Evolutionary conservation across 2,797 vertebrate genomes (phyloP), one percentile per base, ranked within the genome.

Genomic region (Ataeniobius toweri): DNA sequence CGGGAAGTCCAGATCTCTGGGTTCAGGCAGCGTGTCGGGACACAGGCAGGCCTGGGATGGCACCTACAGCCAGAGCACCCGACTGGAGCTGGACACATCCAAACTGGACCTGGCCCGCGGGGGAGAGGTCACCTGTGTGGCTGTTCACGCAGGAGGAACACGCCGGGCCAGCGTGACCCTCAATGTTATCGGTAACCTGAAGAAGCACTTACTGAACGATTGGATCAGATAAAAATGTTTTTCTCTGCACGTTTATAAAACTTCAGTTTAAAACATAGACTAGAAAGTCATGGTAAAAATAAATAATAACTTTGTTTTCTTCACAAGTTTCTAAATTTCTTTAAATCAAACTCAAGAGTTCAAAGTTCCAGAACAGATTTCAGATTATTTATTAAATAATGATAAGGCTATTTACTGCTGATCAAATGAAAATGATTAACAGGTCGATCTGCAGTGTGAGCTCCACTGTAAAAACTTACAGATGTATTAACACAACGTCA

Each of bases 21-120:
- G 71, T 36, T 82, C 87, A 18, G 92, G 88, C 68, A 95, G 95
- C 74, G 63, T 95, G 6, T 95, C 96, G 0, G 93, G 95, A 3
- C 94, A 96, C 91, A n/a, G 86, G 51, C 94, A 93, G 89, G 95
- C 95, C 6, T 88, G 92, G 0, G 95, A 97, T 0, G 96, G 96
- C 74, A 97, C 97, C 77, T 94, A 87, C 81, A 95, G 94, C 85
- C 94, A 97, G 85, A 95, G 85, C 16, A 91, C 79, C 53, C 88
- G 88, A 0, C 91, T 96, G 76, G 92, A 91, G 71, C 89, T 95
- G 0, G 83, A 93, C 61, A 81, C 90, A 0, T 83, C 88, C 7
- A 92, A 80, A 0, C 55, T 88, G 14, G 82, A 91, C 50, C 95
- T 96, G 73, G 95, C 95, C 1, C 89, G 92, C 0, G 94, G 93